Base-by-base conservation (phyloP, 1,140 invertebrate genomes). In the Pseudomyrmex sp. region DNA sequence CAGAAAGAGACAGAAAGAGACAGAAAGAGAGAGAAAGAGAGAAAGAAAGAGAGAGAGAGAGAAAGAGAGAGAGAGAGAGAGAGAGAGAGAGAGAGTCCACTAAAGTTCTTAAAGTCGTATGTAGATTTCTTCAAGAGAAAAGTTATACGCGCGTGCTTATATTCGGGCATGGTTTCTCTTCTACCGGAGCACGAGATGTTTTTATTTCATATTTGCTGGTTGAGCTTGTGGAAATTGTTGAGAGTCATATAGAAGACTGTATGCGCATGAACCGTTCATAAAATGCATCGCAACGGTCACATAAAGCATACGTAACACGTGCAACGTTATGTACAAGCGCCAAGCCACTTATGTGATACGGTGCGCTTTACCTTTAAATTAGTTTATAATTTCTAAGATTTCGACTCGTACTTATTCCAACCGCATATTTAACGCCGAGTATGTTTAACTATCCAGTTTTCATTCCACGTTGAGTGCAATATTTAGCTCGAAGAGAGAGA, bases 211-310 rank as follows among this genome's bases (percentile, higher is more conserved):
- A 76, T 65, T 52, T 66, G 52, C 48, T n/a, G 12, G 15, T 63
- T 12, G 46, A 75, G 73, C 26, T 66, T 20, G 59, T 52, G 35
- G 74, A 66, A 76, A 66, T 66, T 76, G 65, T 65, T 12, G 61
- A 76, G 62, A 20, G 26, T 54, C 48, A 26, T 76, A 35, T 35
- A 76, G 66, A 76, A 23, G 15, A 63, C 20, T 13, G 5, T 15
- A 18, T 15, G 44, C 48, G 44, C 10, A 12, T 35, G 5, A 23
- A 54, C 7, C 48, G 20, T 0, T 35, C 35, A 20, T 77, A 77
- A 77, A 77, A 54, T 44, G 18, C 48, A 54, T 9, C n/a, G n/a
- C 26, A 1, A 9, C 15, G 18, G 48, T 8, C 48, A 12, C 48
- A 66, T 68, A 77, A 77, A 77, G 46, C 26, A 9, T 20, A 5